A percentile compares a stretch with the other conserved stretches of the same genome.
phyloP scores from a whole-genome alignment of 2,888 invertebrate genomes.

The Sarcophaga variegata region DNA sequence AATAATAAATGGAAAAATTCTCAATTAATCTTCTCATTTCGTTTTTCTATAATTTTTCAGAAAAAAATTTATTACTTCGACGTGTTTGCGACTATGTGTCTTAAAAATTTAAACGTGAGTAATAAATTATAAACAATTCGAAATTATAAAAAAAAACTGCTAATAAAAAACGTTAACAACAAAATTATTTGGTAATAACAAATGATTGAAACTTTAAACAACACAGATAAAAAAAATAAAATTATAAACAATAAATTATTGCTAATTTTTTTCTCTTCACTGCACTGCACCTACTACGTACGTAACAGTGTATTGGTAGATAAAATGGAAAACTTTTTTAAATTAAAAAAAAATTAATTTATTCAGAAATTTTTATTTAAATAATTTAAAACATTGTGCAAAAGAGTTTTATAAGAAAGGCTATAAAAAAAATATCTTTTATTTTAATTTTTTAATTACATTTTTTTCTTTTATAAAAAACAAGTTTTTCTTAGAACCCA shows the following conservation, averaged over 20 bases:
- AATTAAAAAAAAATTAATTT: neutral
- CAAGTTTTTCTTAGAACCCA: no score
- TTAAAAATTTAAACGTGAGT: conserved; percentile 44
- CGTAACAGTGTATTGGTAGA: neutral
- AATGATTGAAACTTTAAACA: neutral
- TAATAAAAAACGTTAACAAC: conserved; percentile 5
- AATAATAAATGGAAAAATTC: no score
- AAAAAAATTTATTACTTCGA: neutral
- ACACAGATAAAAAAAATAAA: neutral
- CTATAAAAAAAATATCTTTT: no score
- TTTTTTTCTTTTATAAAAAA: no score
- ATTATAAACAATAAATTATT: neutral
- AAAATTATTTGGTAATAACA: neutral
- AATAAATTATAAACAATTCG: conserved; percentile 10
- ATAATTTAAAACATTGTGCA: no score
- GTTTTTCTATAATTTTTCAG: no score
- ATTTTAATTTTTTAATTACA: no score
- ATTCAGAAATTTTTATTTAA: no score
- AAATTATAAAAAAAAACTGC: neutral
- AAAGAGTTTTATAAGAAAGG: no score
- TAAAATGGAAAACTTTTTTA: neutral
- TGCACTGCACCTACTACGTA: neutral
- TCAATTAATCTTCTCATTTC: no score
- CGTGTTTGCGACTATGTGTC: conserved; percentile 1
- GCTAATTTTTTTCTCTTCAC: neutral